phyloP scores from a whole-genome alignment of 2,888 invertebrate species.

The Blera fallax region DNA sequence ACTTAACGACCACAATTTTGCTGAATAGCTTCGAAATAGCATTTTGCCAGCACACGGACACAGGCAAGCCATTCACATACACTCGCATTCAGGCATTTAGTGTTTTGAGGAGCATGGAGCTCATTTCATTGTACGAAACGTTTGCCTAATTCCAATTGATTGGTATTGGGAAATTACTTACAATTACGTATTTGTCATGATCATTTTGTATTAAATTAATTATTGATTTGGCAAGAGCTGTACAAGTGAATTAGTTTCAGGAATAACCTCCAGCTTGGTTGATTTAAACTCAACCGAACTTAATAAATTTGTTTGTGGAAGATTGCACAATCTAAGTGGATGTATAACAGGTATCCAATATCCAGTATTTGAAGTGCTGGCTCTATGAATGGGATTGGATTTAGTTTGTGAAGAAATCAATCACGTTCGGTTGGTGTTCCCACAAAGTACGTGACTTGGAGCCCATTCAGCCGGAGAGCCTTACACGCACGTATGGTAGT shows the following conservation, averaged over 20 bases:
- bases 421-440: slow-evolving; percentile 59
- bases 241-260: slow-evolving; percentile 29
- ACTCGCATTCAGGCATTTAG: not conserved
- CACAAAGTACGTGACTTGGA: slow-evolving; percentile 62
- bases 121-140: slow-evolving; percentile 32
- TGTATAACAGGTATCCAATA: slow-evolving; percentile 1
- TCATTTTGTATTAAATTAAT: slow-evolving; percentile 60
- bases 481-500: slow-evolving; percentile 44
- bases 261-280: not conserved
- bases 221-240: slow-evolving; percentile 39
- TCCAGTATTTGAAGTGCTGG: not conserved
- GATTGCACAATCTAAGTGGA: slow-evolving; percentile 4
- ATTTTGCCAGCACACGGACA: slow-evolving; percentile 17
- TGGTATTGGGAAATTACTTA: slow-evolving; percentile 68
- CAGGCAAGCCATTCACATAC: too few relatives aligned
- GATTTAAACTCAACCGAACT: slow-evolving; percentile 13
- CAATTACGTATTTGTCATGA: slow-evolving; percentile 54
- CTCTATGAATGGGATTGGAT: not conserved
- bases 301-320: slow-evolving; percentile 30
- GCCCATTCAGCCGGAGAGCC: slow-evolving; percentile 21
- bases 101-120: not conserved
- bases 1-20: slow-evolving; percentile 67
- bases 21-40: slow-evolving; percentile 49
- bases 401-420: slow-evolving; percentile 64
- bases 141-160: slow-evolving; percentile 64